Base-by-base conservation (phyloP, 1,140 invertebrate species). In the Aricia agestis region DNA sequence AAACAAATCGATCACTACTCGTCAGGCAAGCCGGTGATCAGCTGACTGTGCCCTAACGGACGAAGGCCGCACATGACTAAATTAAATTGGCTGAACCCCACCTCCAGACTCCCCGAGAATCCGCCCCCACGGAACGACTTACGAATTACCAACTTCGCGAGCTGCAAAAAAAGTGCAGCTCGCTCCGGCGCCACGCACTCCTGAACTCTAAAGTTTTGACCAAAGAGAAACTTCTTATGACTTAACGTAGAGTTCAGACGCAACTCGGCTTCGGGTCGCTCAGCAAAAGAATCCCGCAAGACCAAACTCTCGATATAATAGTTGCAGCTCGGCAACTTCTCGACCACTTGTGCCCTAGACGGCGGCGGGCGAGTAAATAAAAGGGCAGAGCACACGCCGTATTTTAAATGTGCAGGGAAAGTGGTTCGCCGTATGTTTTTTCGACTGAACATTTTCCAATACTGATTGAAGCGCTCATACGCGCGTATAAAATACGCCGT, bases 1-100 rank as follows among this genome's bases (percentile, higher is more conserved):
- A 63, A 17, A 63, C n/a, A 11, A 31, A 10, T 19, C 17, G 59
- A 63, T 63, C 59, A 31, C 59, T 63, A 78, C 79, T 77, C 74
- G 80, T 80, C 72, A 78, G 80, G 77, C 78, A 78, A 83, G 82
- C 80, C 80, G 82, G 82, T 83, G 82, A 83, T 83, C 82, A 83
- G 82, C 82, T 76, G 78, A 78, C 82, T 80, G 80, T 81, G 78
- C 75, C 78, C 77, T 80, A 78, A 76, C 78, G 76, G 79, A 79
- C 76, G 78, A 73, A 79, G 77, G 74, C 72, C 74, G 71, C 73
- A 76, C 71, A 73, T 72, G 74, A 79, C 72, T 67, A 73, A 77
- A 74, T 74, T 71, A 74, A 80, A 74, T 68, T 74, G 77, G 74
- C 80, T 77, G 73, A 82, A 82, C 82, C 78, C 83, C 85, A 87